These are phyloP conservation scores for Lichenostomus cassidix DNA, from an alignment of 2,113 vertebrate species.

Conservation along the genomic window DNA sequence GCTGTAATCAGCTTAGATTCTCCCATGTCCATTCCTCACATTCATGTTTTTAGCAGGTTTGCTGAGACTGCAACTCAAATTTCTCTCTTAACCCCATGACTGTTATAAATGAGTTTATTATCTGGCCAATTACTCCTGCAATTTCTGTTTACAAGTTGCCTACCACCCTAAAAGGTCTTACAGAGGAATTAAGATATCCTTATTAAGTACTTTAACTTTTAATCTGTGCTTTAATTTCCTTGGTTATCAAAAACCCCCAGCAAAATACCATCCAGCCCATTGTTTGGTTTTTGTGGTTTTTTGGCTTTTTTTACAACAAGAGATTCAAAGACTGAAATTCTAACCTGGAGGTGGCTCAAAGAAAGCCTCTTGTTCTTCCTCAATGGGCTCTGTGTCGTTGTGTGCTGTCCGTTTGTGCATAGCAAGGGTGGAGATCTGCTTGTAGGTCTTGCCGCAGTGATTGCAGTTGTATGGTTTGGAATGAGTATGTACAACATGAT, in stretches of 20 bases:
- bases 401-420: conserved; percentile 98
- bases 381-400: conserved; percentile 96
- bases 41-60: neutral
- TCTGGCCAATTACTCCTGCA: neutral
- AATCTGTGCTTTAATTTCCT: neutral
- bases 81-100: neutral
- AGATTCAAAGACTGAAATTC: conserved; percentile 18
- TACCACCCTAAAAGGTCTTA: neutral
- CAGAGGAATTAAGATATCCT: neutral
- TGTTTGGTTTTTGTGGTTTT: too few relatives aligned
- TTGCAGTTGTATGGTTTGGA: conserved; percentile 99
- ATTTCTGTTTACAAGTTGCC: neutral
- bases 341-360: conserved; percentile 93
- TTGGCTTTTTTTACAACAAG: neutral
- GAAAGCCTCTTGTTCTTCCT: conserved; percentile 95
- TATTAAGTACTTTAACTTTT: neutral
- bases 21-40: neutral
- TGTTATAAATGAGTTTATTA: neutral
- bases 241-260: neutral
- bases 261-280: neutral
- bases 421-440: conserved; percentile 96
- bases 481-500: conserved; percentile 97
- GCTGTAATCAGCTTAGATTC: neutral
- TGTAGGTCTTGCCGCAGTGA: conserved; percentile 98
- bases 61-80: neutral